Evolutionary conservation across 2,888 invertebrate genomes (phyloP).

Genomic region (Platycheirus rosarum): DNA sequence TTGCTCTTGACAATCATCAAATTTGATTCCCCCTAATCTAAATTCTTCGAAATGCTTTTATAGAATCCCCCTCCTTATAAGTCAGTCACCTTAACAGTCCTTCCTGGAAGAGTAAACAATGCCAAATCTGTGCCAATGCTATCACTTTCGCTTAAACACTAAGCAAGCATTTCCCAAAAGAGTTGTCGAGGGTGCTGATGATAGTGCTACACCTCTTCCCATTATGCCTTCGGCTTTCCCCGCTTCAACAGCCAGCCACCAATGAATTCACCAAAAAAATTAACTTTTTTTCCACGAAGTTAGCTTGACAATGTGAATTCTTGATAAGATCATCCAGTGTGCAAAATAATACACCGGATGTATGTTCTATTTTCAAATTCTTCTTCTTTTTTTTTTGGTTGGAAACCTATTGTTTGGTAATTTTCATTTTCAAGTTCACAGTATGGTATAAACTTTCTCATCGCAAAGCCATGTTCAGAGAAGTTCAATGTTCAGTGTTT

Average conservation of each 20-base stretch:
- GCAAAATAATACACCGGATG: constrained; percentile 55
- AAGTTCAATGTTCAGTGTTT: background rate
- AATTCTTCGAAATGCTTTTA: too few species aligned
- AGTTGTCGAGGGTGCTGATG: background rate
- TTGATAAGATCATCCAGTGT: constrained; percentile 34
- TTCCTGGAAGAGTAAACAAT: constrained; percentile 26
- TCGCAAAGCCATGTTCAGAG: constrained; percentile 28
- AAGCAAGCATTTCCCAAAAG: constrained; percentile 11
- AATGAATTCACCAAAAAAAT: constrained; percentile 19
- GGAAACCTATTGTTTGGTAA: constrained; percentile 49
- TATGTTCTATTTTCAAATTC: constrained; percentile 58
- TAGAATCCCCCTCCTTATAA: too few species aligned
- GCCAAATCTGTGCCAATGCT: constrained; percentile 39
- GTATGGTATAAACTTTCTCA: constrained; percentile 56
- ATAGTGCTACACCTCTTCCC: background rate
- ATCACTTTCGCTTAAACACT: constrained; percentile 44
- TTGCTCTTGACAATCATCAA: too few species aligned
- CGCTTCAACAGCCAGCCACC: background rate
- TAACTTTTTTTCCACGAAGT: constrained; percentile 17
- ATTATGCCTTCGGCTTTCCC: background rate
- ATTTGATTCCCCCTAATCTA: too few species aligned
- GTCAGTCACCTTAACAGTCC: constrained; percentile 8
- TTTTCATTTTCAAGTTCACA: constrained; percentile 69
- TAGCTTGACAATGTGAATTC: constrained; percentile 45
- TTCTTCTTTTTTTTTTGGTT: constrained; percentile 24